Evolutionary conservation across 2,797 vertebrate species (phyloP).

Genomic region (Cynopterus sphinx): DNA sequence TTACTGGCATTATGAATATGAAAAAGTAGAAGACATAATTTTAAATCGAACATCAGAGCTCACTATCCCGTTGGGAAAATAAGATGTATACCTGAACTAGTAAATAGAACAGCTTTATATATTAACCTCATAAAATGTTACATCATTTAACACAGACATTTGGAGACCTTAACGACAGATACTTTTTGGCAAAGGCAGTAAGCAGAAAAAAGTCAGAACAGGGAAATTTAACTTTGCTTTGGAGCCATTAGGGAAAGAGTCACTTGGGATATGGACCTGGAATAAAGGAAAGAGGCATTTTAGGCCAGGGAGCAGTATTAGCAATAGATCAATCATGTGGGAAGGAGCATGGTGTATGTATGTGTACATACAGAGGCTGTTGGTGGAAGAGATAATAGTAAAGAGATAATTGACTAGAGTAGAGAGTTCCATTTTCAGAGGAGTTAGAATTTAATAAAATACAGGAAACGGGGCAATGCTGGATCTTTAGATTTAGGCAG

Average conservation of each 20-base stretch:
- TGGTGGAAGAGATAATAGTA: not conserved
- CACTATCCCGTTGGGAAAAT: conserved; percentile 2
- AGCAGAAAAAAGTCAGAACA: not conserved
- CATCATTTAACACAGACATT: not conserved
- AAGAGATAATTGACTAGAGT: not conserved
- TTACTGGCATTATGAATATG: not conserved
- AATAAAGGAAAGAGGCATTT: not conserved
- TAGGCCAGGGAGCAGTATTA: not conserved
- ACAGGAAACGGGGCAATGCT: not conserved
- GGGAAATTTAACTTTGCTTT: not conserved
- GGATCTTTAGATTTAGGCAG: not conserved
- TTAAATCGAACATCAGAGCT: conserved; percentile 35
- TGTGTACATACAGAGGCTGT: not conserved
- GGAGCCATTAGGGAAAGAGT: not conserved
- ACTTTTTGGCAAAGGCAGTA: not conserved
- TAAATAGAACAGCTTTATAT: not conserved
- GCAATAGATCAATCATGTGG: not conserved
- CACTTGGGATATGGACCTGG: not conserved
- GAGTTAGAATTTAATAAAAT: not conserved
- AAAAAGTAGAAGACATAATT: conserved; percentile 44
- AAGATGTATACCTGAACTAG: not conserved
- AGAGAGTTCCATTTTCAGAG: not conserved
- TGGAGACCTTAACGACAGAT: not conserved
- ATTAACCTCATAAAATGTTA: not conserved
- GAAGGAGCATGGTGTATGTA: not conserved